Evolutionary conservation across 2,797 vertebrate genomes (phyloP).

Genomic region (Tachyglossus aculeatus): DNA sequence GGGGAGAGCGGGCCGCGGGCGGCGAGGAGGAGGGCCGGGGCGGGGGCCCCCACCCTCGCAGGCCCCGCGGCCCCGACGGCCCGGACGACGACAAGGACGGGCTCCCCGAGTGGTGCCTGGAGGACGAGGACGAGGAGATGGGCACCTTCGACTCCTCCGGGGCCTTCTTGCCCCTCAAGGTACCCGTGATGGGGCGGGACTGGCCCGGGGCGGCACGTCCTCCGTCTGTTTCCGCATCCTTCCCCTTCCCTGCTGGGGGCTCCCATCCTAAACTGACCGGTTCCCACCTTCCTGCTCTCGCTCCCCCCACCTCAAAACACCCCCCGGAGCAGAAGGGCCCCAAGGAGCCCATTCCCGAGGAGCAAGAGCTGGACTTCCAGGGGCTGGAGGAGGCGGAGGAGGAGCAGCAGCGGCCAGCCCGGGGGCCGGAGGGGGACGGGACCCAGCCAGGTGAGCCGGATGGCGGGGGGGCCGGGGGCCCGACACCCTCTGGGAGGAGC

Average conservation of each 20-base stretch:
- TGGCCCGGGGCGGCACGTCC: background rate
- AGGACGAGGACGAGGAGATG: slow-evolving; percentile 91
- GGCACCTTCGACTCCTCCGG: slow-evolving; percentile 93
- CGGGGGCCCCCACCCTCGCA: slow-evolving; percentile 66
- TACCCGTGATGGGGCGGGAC: slow-evolving; percentile 42
- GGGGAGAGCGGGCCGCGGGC: slow-evolving; percentile 74
- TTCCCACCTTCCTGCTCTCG: no score
- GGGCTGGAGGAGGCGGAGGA: slow-evolving; percentile 86
- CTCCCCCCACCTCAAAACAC: background rate
- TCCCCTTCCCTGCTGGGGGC: background rate
- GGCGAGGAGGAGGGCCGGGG: slow-evolving; percentile 75
- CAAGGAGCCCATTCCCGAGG: slow-evolving; percentile 86
- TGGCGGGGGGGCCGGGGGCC: background rate
- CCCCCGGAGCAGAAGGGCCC: slow-evolving; percentile 79
- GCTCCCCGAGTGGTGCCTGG: slow-evolving; percentile 91
- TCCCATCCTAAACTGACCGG: background rate
- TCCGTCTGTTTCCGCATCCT: background rate
- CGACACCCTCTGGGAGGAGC: background rate
- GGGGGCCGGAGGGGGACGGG: slow-evolving; percentile 3
- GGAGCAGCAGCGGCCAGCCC: slow-evolving; percentile 53
- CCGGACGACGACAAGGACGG: slow-evolving; percentile 88
- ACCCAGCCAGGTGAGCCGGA: slow-evolving; percentile 34
- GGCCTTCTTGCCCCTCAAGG: slow-evolving; percentile 86
- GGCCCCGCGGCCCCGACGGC: slow-evolving; percentile 76
- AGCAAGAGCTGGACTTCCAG: slow-evolving; percentile 87